These are phyloP conservation scores for Drosophila obscura DNA, from an alignment of 1,140 invertebrate species.

Conservation along the genomic window DNA sequence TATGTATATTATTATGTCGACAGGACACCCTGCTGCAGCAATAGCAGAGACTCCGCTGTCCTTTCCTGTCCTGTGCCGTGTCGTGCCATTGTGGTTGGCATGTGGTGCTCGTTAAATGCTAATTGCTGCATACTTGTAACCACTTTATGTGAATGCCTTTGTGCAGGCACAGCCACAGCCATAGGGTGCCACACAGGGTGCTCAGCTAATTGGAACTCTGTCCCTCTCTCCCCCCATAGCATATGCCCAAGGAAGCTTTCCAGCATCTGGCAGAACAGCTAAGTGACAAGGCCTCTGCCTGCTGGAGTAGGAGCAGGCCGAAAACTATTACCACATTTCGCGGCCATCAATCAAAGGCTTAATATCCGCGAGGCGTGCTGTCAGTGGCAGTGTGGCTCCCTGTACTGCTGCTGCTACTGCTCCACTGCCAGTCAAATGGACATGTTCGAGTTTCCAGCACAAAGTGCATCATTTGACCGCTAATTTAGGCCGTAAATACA, in stretches of 20 bases:
- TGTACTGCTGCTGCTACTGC: neutral
- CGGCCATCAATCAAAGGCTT: slow-evolving; percentile 52
- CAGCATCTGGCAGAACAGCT: neutral
- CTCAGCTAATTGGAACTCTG: slow-evolving; percentile 36
- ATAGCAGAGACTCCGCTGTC: slow-evolving; percentile 31
- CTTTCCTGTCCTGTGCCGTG: slow-evolving; percentile 34
- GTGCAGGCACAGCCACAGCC: slow-evolving; percentile 22
- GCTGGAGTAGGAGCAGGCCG: slow-evolving; percentile 1
- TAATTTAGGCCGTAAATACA: slow-evolving; percentile 56
- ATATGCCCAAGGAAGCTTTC: no score
- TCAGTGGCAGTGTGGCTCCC: no score
- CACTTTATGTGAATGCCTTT: slow-evolving; percentile 59
- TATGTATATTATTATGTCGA: slow-evolving; percentile 63
- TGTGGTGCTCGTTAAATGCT: slow-evolving; percentile 73
- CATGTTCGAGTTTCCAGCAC: slow-evolving; percentile 29
- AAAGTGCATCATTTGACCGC: slow-evolving; percentile 54
- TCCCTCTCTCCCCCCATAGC: neutral
- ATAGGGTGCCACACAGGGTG: slow-evolving; percentile 8
- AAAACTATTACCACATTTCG: slow-evolving; percentile 44
- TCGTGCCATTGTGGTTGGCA: slow-evolving; percentile 57
- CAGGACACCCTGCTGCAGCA: slow-evolving; percentile 33
- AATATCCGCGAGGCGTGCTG: slow-evolving; percentile 57
- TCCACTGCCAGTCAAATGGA: slow-evolving; percentile 31
- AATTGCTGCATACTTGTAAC: slow-evolving; percentile 70
- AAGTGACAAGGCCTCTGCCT: no score